Base-by-base conservation (phyloP, 2,113 vertebrate species). In the Pelobates fuscus region DNA sequence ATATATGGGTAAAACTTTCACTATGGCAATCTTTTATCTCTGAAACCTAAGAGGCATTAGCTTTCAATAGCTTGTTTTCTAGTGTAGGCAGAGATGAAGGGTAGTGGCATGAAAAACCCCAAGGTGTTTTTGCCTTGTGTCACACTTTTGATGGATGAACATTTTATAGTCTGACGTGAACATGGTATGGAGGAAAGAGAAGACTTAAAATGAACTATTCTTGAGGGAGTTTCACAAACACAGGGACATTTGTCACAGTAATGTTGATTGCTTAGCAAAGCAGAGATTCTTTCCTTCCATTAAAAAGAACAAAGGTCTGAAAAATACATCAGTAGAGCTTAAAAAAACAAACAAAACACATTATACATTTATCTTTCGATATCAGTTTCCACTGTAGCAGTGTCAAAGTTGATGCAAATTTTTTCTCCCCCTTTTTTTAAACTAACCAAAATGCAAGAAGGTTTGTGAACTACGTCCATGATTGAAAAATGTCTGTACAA, bases 81-180 rank as follows among this genome's bases (percentile, higher is more conserved):
- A 68, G 55, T n/a, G 17, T 15, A 43, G 26, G 55, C 37, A 68
- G 41, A 76, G 64, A 76, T 24, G 61, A 52, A 68, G 65, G 27
- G 60, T 21, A 25, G 43, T 32, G 55, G 54, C 73, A 60, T 67
- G 63, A 60, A 44, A 29, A 46, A 68, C 73, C 64, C 73, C 41
- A 25, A 54, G 65, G 73, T 29, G 52, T 24, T 60, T 67, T 68
- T 76, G 73, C 65, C 65, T 68, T 46, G 25, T 55, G 4, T 59
- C 44, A 26, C 55, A 61, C 20, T 12, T 67, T 76, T 68, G 64
- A 68, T 76, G 30, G 65, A 76, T 76, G 73, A 76, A 76, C 73
- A 68, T 68, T 43, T 67, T 64, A 60, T 32, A 24, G n/a, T 27
- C 54, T 76, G 72, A 76, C 55, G 67, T 76, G 65, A 37, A 67